Evolutionary conservation across 2,888 invertebrate genomes (phyloP), one percentile per base, ranked within the genome.

Genomic region (Hydriomena furcata): DNA sequence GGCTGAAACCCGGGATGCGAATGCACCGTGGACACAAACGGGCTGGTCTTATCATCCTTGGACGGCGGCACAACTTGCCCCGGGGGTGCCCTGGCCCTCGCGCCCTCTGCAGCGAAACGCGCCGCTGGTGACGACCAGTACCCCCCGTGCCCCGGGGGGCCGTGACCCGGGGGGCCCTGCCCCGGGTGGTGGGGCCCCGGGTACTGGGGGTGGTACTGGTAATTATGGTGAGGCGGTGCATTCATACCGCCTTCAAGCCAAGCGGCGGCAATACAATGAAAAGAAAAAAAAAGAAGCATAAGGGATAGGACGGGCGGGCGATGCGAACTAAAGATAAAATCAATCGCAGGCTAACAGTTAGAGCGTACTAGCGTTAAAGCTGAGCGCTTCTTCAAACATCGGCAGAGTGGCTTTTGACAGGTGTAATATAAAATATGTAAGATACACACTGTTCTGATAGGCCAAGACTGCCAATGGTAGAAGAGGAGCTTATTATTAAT

Each of bases 1-100:
- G 98, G 98, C 61, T 96, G 95, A 84, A 98, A 98, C 50, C 95
- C 95, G 27, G 98, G 96, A 89, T 98, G 97, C 31, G 97, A 97
- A 91, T 97, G 97, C 60, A 95, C 93, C 40, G 96, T 95, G 55
- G 95, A 94, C 36, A 96, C 91, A 84, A 98, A 98, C 11, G 98
- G 98, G 79, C 95, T 97, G 61, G 95, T 93, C 77, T 93, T 93
- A 67, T 93, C 93, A 66, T 93, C 93, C 68, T 92, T 93, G 52
- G 65, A 77, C 8, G 76, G 61, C 49, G 77, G 67, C 20, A 63
- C 65, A 0, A 57, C 37, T 24, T 10, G 58, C 66, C 30, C 65
- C 59, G 47, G 74, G 73, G 47, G 73, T 71, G 36, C 78, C 70
- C 47, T 84, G 62, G 58, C 88, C 52, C 89, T 70, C 60, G 82